Conservation (phyloP, 2,888 invertebrate species). For the Tipula lateralis region DNA sequence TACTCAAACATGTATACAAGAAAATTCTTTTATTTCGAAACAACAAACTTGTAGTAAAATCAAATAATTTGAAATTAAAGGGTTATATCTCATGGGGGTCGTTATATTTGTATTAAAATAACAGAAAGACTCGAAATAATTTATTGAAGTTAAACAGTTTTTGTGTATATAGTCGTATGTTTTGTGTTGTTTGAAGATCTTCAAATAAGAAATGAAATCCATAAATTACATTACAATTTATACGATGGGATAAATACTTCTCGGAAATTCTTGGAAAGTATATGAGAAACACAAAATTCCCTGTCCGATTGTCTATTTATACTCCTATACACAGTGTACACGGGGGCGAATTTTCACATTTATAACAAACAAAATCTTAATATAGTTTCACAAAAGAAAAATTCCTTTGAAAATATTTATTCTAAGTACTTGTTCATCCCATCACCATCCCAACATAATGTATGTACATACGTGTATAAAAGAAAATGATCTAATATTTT, state of each 20-base stretch:
- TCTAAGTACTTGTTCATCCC: not conserved
- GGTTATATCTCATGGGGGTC: slow-evolving; percentile 32
- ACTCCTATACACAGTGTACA: not conserved
- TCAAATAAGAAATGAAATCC: not conserved
- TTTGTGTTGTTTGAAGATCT: not conserved
- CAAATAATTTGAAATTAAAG: slow-evolving; percentile 30
- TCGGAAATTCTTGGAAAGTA: not conserved
- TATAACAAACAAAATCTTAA: not conserved
- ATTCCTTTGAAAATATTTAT: slow-evolving; percentile 1
- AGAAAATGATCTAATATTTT: not conserved
- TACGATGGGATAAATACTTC: not conserved
- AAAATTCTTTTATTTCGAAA: not conserved
- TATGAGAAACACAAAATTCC: not conserved
- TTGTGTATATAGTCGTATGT: not conserved
- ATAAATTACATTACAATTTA: slow-evolving; percentile 11
- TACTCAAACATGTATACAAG: not conserved
- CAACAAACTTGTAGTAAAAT: slow-evolving; percentile 20
- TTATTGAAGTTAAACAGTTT: slow-evolving; percentile 19
- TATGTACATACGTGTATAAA: not conserved
- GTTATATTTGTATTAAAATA: slow-evolving; percentile 30
- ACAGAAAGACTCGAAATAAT: not conserved
- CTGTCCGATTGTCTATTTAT: not conserved
- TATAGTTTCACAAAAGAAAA: slow-evolving; percentile 19
- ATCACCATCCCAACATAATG: not conserved
- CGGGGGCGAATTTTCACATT: not conserved